phyloP scores from a whole-genome alignment of 1,140 invertebrate species.

The Acromyrmex heyeri region DNA sequence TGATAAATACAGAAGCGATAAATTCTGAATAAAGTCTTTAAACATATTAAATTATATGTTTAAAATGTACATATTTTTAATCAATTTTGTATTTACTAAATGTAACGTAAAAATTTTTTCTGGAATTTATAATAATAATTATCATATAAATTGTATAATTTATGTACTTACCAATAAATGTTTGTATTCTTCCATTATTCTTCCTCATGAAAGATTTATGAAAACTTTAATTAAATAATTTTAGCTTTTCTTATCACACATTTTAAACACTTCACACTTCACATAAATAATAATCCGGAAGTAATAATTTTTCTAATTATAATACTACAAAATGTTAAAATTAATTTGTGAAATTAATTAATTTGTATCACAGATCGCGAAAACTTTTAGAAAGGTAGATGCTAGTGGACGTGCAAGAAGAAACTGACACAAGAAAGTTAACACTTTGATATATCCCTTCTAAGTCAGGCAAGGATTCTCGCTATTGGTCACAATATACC shows the following conservation, averaged over 20 bases:
- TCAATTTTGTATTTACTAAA: not conserved
- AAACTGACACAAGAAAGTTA: constrained; percentile 59
- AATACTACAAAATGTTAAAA: not conserved
- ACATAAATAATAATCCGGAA: not conserved
- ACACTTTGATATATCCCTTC: constrained; percentile 45
- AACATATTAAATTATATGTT: not conserved
- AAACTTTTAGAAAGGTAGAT: constrained; percentile 6
- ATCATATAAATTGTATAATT: constrained; percentile 25
- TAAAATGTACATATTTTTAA: not conserved
- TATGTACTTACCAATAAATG: constrained; percentile 24
- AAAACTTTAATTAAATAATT: not conserved
- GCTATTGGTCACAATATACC: constrained; percentile 72
- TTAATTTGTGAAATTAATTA: not conserved
- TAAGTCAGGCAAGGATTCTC: constrained; percentile 72
- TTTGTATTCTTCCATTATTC: not conserved
- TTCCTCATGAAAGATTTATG: not conserved
- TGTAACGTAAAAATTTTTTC: not conserved
- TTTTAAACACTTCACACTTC: constrained; percentile 9
- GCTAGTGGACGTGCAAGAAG: constrained; percentile 24
- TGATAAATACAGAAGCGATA: not conserved
- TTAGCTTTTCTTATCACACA: not conserved
- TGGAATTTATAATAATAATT: not conserved
- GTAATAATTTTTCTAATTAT: not conserved
- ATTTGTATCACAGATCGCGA: not conserved
- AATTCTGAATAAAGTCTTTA: not conserved